Conservation (phyloP, 2,888 invertebrate species). For the Cinara cedri region DNA sequence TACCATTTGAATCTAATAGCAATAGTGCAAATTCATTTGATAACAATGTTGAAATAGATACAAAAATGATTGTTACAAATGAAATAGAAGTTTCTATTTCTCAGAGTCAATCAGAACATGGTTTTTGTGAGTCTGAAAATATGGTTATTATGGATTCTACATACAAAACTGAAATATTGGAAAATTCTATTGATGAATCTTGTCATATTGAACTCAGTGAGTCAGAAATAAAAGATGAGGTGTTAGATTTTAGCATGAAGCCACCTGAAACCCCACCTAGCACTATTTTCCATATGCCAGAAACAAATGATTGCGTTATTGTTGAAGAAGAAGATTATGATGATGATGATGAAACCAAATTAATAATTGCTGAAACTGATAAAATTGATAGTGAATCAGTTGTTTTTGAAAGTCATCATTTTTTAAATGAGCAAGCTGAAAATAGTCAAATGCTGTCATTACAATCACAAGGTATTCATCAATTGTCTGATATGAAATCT, state of each 20-base stretch:
- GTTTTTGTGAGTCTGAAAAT: constrained; percentile 11
- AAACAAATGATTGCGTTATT: constrained; percentile 29
- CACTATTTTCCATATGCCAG: constrained; percentile 11
- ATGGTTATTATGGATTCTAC: background rate
- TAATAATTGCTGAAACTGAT: constrained; percentile 63
- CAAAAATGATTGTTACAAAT: background rate
- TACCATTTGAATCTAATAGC: background rate
- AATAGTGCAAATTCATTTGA: background rate
- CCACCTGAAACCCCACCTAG: background rate
- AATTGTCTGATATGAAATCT: background rate
- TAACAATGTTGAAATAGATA: background rate
- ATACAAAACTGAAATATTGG: background rate
- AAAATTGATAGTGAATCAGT: constrained; percentile 64
- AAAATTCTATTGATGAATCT: background rate
- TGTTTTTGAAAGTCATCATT: constrained; percentile 4
- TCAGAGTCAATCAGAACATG: background rate
- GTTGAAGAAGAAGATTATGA: constrained; percentile 61
- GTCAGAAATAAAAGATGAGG: background rate
- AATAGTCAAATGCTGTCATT: background rate
- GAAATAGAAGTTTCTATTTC: background rate
- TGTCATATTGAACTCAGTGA: background rate
- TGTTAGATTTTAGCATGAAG: constrained; percentile 40
- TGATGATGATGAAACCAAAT: constrained; percentile 61
- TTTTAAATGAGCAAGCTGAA: background rate
- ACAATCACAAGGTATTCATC: background rate